Base-by-base conservation (phyloP, 2,888 invertebrate genomes). In the Peribatodes rhomboidaria region DNA sequence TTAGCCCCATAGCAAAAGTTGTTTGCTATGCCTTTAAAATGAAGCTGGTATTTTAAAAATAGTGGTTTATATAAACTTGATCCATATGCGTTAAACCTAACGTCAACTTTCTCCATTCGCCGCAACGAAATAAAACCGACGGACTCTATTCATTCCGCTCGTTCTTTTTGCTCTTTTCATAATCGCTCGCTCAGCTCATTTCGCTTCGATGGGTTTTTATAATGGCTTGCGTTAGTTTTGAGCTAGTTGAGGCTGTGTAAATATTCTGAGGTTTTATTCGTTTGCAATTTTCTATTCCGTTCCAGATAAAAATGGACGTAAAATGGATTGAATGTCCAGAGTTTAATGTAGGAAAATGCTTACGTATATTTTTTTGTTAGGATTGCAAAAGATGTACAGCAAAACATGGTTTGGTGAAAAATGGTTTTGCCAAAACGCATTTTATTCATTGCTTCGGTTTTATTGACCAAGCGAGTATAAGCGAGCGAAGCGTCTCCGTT, bases 131-230 rank as follows among this genome's bases (percentile, higher is more conserved):
- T 70, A 73, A 75, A 60, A 71, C 67, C 68, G 59, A 39, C 53
- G 31, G 54, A 52, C 54, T 57, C 63, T 46, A 75, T 79, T 81
- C 77, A 81, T 75, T 75, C 73, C 68, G 42, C 59, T 59, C 59
- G 68, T 66, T 75, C 78, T 76, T 80, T 82, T 78, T 75, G 67
- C 67, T 76, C 77, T 76, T 79, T 82, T 78, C 76, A 79, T 82
- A 82, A 81, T 80, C 76, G 81, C 68, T 70, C 70, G 74, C 65
- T 59, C 59, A 55, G 65, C 60, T 65, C 67, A 74, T 75, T 78
- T 73, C 69, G 73, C 74, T 65, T 69, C 65, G 71, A 74, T 76
- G 72, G 75, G 37, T 66, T 69, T 60, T 57, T 67, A 70, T 67
- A 69, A 68, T 68, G 55, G 67, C 63, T 60, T 44, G 60, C 66